A percentile compares a stretch with the other conserved stretches of the same genome.
Conservation (phyloP, 2,797 vertebrate genomes). For the Mionectes olivaceus region DNA sequence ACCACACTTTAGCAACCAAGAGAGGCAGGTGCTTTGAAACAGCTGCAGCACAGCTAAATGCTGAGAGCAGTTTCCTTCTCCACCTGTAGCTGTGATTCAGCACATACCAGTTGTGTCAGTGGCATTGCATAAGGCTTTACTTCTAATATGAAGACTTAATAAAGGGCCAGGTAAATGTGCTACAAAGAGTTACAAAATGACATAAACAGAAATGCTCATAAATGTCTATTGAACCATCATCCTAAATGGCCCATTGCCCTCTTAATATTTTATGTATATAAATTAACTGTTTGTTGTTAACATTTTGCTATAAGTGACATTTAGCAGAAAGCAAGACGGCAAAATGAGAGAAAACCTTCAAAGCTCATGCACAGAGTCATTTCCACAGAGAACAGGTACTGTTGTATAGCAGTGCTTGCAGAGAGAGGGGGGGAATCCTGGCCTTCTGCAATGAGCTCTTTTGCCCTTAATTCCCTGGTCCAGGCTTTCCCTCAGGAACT, state of each 20-base stretch:
- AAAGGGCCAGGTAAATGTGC: neutral
- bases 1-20: rapidly evolving
- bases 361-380: neutral
- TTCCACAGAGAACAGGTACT: neutral
- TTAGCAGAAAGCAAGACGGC: neutral
- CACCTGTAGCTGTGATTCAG: neutral
- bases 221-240: neutral
- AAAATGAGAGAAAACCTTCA: neutral
- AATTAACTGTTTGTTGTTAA: neutral
- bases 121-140: neutral
- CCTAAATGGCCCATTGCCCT: neutral
- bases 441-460: neutral
- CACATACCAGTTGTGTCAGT: neutral
- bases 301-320: neutral
- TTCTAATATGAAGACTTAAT: neutral
- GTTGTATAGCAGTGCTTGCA: neutral
- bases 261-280: neutral
- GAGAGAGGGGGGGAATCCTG: neutral
- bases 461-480: neutral
- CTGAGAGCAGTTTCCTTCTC: neutral
- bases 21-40: neutral
- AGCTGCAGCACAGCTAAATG: neutral
- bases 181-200: neutral
- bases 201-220: neutral
- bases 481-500: neutral